These are phyloP conservation scores for Brachionus paranguensis DNA, from an alignment of 1,140 invertebrate species.

Conservation along the genomic window DNA sequence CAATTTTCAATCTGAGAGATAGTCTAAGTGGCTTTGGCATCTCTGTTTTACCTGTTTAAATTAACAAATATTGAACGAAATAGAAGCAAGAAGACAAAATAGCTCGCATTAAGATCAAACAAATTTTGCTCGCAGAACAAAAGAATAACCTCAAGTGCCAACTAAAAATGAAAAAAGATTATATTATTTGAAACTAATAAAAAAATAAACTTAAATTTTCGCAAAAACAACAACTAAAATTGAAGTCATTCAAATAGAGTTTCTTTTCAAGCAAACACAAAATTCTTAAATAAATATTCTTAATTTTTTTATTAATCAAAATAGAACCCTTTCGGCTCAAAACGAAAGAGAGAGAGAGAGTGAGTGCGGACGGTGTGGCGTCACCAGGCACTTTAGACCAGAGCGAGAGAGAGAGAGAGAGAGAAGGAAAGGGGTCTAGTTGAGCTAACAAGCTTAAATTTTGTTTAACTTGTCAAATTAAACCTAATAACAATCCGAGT, in stretches of 20 bases:
- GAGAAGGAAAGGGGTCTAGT: neutral
- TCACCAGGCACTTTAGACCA: neutral
- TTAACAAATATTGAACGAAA: neutral
- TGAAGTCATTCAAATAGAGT: slow-evolving; percentile 23
- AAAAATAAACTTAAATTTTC: neutral
- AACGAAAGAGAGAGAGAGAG: neutral
- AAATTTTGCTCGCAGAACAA: neutral
- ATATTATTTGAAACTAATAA: slow-evolving; percentile 5
- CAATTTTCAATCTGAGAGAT: too few relatives aligned
- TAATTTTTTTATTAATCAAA: slow-evolving; percentile 12
- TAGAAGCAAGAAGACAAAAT: neutral
- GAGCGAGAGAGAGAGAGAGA: neutral
- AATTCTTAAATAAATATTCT: slow-evolving; percentile 19
- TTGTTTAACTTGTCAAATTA: slow-evolving; percentile 26
- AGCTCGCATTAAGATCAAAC: neutral
- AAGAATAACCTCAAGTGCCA: neutral
- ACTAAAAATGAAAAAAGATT: neutral
- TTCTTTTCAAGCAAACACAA: neutral
- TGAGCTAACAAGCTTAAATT: neutral
- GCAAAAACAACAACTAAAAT: slow-evolving; percentile 9
- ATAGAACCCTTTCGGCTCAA: slow-evolving; percentile 9
- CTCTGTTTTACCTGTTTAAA: too few relatives aligned
- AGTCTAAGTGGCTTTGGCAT: too few relatives aligned
- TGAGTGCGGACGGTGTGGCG: neutral
- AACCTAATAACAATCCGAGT: neutral